Evolutionary conservation across 2,888 invertebrate species (phyloP), one percentile per base, ranked within the genome.

Genomic region (Zonitis immaculata): DNA sequence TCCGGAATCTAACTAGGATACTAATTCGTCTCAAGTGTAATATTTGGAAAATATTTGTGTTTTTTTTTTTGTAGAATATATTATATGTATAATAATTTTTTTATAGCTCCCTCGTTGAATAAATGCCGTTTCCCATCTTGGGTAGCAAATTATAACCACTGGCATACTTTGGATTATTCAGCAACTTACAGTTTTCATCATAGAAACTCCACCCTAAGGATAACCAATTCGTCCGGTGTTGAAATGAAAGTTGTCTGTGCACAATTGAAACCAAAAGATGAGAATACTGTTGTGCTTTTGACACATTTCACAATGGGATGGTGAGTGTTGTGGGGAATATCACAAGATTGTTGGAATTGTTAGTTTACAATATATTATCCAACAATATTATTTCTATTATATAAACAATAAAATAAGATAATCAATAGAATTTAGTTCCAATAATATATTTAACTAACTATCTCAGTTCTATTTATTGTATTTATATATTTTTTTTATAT

Each of bases 121-220:
- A 87, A 85, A 77, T 94, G 93, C 76, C 88, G 89, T 73, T 93
- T 92, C 75, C 93, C 93, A 2, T 79, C 82, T 16, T 94, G 93
- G 93, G 82, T 93, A 78, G 89, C 90, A 61, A 87, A 85, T 68
- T 86, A 85, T 52, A 83, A 85, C 70, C 90, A 91, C 66, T 94
- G 94, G 93, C 91, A 93, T 77, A 91, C 92, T 44, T 79, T 94
- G 70, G 91, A 93, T 81, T 88, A 89, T 74, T 84, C 87, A 69
- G 85, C 87, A 68, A 88, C 89, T 66, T 93, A 92, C 79, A 88
- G 88, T 65, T 92, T 92, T 78, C 89, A 89, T 77, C 86, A 89
- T 74, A 81, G 86, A 60, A 88, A 88, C 73, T 86, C 87, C n/a
- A 87, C 87, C 3, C 76, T 89, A 18, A 79, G 85, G 63, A 85